Percentiles rank a stretch among this genome's conserved stretches.
These are phyloP conservation scores for Ischnus inquisitorius DNA, from an alignment of 2,888 invertebrate genomes.

Conservation along the genomic window DNA sequence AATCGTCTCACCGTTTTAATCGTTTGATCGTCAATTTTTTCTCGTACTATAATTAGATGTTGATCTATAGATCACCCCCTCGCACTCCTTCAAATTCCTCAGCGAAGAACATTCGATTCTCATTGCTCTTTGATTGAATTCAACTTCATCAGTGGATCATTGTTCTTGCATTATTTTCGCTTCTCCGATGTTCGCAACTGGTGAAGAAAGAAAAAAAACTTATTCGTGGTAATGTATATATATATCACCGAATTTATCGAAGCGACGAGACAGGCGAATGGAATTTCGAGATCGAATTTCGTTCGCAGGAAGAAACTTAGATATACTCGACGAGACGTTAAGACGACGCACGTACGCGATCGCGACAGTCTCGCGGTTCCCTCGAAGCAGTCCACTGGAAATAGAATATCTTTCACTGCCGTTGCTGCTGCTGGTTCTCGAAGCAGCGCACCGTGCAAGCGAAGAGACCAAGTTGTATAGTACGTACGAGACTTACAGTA, in stretches of 20 bases:
- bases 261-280: conserved; percentile 44
- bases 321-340: conserved; percentile 62
- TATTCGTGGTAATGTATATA: conserved; percentile 32
- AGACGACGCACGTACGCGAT: conserved; percentile 59
- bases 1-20: conserved; percentile 64
- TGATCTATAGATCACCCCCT: conserved; percentile 17
- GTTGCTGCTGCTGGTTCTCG: conserved; percentile 35
- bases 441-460: conserved; percentile 19
- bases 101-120: background rate
- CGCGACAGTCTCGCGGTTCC: conserved; percentile 64
- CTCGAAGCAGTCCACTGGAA: conserved; percentile 62
- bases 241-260: conserved; percentile 54
- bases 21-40: conserved; percentile 38
- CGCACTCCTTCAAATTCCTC: background rate
- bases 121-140: background rate
- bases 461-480: conserved; percentile 15
- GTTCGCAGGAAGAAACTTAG: conserved; percentile 37
- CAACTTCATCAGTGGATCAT: background rate
- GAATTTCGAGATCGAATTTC: conserved; percentile 63
- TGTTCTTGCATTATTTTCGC: conserved; percentile 5
- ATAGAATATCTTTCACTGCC: conserved; percentile 65
- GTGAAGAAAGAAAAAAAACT: conserved; percentile 4
- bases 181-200: conserved; percentile 1
- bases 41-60: conserved; percentile 31
- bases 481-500: background rate